These are phyloP conservation scores for Orbicella faveolata DNA, from an alignment of 64 coral and sea anemone genomes.

Conservation along the genomic window DNA sequence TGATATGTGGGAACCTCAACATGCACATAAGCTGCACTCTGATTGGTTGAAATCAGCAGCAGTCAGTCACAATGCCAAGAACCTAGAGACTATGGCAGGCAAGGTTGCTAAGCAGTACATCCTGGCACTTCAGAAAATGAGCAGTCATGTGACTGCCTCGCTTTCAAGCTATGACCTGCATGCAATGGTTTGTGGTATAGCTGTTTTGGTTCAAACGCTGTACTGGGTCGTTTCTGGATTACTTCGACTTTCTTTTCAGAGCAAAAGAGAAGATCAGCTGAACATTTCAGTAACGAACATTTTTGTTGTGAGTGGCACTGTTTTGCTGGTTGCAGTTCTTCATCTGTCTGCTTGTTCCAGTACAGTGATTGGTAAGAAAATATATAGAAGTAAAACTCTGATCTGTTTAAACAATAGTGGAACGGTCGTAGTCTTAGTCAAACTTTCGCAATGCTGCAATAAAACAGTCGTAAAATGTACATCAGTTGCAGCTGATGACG, in stretches of 20 bases:
- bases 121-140: conserved; percentile 73
- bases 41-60: conserved; percentile 68
- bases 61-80: neutral
- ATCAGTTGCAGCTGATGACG: too few relatives aligned
- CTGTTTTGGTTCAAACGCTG: conserved; percentile 66
- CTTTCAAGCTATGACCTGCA: conserved; percentile 92
- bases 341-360: conserved; percentile 53
- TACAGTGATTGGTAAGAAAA: conserved; percentile 44
- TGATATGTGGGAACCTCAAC: conserved; percentile 64
- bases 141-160: conserved; percentile 60
- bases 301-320: conserved; percentile 40
- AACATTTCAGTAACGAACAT: neutral
- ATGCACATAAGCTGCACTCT: conserved; percentile 72
- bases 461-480: too few relatives aligned
- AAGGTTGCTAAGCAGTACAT: conserved; percentile 80
- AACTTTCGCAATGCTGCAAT: too few relatives aligned
- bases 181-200: conserved; percentile 76
- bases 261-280: neutral
- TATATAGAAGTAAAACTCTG: too few relatives aligned
- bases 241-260: conserved; percentile 21
- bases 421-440: too few relatives aligned
- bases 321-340: conserved; percentile 27
- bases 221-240: conserved; percentile 57
- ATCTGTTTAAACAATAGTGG: too few relatives aligned
- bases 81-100: conserved; percentile 28